Base-by-base conservation (phyloP, 1,140 invertebrate genomes). In the Amyelois transitella region DNA sequence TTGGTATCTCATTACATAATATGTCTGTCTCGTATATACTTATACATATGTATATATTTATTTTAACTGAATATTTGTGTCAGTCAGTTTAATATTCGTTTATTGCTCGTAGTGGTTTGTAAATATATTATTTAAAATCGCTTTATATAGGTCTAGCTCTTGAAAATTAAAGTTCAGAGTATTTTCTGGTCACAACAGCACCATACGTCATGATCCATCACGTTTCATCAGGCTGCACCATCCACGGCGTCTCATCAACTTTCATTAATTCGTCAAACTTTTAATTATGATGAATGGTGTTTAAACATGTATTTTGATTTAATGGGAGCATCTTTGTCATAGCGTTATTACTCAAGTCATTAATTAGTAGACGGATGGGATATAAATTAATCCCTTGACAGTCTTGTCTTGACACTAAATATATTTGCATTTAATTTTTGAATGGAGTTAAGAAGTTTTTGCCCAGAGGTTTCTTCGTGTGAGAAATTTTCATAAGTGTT, bases 261-360 rank as follows among this genome's bases (percentile, higher is more conserved):
- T 72, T 73, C 66, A 73, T 75, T 72, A 78, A 55, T 58, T 65
- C 61, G 62, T 71, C 68, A 64, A 81, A 81, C 64, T 79, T 82
- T 77, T 82, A 82, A 85, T 77, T 69, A 77, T 77, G 81, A 85
- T 75, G 71, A 74, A 85, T 82, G 64, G 69, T 73, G 65, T 70
- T 76, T 67, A 74, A 72, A 67, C 69, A 66, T 53, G 55, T 64
- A 63, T 64, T 68, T 64, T 62, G 62, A 66, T 68, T 66, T 75
- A 77, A 76, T 71, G 63, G 72, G 63, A 65, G 53, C 72, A 60
- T 72, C 69, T 81, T 72, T 57, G 58, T 51, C 51, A 63, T 20
- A 25, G 66, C 69, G 77, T 82, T 77, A 82, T 85, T 82, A 82
- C 72, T 61, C 53, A 51, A 60, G 71, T 69, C 77, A 82, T 85